Conservation (phyloP, 2,113 vertebrate genomes). For the Craseonycteris thonglongyai region DNA sequence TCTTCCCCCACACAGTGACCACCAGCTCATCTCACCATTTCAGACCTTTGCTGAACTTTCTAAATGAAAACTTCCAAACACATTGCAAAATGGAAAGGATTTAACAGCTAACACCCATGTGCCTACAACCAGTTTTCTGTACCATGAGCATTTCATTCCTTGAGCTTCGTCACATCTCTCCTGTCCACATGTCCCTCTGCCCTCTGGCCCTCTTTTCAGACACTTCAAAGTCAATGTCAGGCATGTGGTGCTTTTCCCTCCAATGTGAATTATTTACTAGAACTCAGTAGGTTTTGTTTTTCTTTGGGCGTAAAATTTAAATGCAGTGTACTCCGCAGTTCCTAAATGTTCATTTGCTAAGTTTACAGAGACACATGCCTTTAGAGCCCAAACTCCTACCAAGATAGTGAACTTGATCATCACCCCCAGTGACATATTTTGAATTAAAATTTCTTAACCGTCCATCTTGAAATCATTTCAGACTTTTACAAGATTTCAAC, state of each 20-base stretch:
- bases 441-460: neutral
- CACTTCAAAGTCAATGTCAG: neutral
- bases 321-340: neutral
- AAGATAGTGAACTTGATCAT: neutral
- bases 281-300: neutral
- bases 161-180: neutral
- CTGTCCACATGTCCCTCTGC: rapidly evolving
- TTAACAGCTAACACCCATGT: neutral
- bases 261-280: neutral
- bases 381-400: neutral
- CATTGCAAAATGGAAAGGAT: too few relatives aligned
- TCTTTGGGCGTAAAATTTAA: neutral
- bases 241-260: neutral
- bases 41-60: neutral
- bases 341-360: neutral
- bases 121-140: neutral
- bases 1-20: rapidly evolving
- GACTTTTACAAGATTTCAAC: neutral
- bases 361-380: neutral
- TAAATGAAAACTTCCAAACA: neutral
- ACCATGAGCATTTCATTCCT: neutral
- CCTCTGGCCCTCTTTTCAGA: neutral
- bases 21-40: neutral
- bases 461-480: neutral
- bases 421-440: neutral